These are phyloP conservation scores for Tokudaia tokunoshimensis DNA, from an alignment of 2,797 vertebrate species.

Conservation along the genomic window DNA sequence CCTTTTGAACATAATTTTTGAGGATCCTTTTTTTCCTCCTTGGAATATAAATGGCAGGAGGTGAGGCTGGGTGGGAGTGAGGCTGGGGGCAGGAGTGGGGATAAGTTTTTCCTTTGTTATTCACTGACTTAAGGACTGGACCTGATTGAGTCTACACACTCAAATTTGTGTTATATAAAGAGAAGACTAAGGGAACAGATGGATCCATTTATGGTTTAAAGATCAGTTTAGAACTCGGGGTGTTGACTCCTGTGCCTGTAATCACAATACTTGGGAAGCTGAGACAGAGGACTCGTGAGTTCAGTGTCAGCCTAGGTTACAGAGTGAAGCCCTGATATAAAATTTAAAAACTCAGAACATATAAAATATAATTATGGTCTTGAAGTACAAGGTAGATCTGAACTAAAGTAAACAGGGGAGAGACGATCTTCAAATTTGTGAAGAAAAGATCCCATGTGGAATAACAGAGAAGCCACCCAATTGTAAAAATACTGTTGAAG, in stretches of 20 bases:
- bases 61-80: neutral
- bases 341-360: neutral
- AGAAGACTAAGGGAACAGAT: neutral
- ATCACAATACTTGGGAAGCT: neutral
- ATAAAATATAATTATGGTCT: neutral
- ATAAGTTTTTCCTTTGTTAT: neutral
- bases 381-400: neutral
- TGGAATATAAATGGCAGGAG: neutral
- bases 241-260: neutral
- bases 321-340: neutral
- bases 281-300: neutral
- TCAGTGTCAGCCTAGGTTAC: neutral
- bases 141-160: neutral
- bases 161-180: neutral
- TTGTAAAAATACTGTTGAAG: slow-evolving; percentile 28
- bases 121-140: neutral
- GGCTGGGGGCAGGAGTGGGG: neutral
- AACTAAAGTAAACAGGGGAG: neutral
- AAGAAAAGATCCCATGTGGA: neutral
- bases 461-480: slow-evolving; percentile 30
- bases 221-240: fast-evolving
- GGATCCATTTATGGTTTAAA: slow-evolving; percentile 1
- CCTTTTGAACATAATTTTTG: neutral
- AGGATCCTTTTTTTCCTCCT: neutral
- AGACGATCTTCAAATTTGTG: slow-evolving; percentile 18